Percentiles rank a stretch among this genome's conserved stretches.
phyloP scores from a whole-genome alignment of 1,140 invertebrate genomes.

The Drosophila dunni region DNA sequence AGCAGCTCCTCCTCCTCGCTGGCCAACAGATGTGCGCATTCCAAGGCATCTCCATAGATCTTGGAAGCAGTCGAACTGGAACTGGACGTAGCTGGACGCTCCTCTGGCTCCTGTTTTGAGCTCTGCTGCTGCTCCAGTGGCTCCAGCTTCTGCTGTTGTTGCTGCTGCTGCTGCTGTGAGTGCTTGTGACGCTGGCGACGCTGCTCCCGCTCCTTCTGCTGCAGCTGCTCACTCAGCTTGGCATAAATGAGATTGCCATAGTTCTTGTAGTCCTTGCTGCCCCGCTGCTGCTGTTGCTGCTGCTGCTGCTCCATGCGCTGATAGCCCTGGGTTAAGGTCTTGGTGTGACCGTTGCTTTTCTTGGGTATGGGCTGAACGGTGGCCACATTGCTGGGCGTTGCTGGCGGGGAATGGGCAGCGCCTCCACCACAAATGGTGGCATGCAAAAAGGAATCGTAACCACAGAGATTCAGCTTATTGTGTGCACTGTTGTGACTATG shows the following conservation, averaged over 20 bases:
- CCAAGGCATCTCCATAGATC: constrained; percentile 74
- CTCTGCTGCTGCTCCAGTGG: constrained; percentile 24
- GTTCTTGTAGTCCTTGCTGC: constrained; percentile 76
- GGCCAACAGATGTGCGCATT: constrained; percentile 79
- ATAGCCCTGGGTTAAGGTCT: constrained; percentile 58
- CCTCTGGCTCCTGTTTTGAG: background rate
- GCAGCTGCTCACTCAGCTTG: constrained; percentile 78
- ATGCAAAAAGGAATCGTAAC: constrained; percentile 87
- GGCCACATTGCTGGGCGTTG: constrained; percentile 73
- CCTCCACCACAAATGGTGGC: constrained; percentile 86
- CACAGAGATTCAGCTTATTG: constrained; percentile 86
- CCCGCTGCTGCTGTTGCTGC: constrained; percentile 52
- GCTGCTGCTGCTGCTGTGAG: constrained; percentile 50
- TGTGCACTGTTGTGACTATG: constrained; percentile 72
- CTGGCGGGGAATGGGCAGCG: constrained; percentile 60
- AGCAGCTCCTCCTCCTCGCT: constrained; percentile 77
- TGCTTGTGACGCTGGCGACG: constrained; percentile 66
- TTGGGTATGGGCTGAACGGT: constrained; percentile 78
- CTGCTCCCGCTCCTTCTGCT: constrained; percentile 74
- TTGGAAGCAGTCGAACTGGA: constrained; percentile 56
- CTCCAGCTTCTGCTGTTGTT: constrained; percentile 19
- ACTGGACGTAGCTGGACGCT: constrained; percentile 54
- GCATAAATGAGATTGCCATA: constrained; percentile 82
- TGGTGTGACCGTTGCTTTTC: constrained; percentile 51
- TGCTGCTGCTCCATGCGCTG: constrained; percentile 58